Conservation (phyloP, 1,140 invertebrate species). For the Cephus cinctus region DNA sequence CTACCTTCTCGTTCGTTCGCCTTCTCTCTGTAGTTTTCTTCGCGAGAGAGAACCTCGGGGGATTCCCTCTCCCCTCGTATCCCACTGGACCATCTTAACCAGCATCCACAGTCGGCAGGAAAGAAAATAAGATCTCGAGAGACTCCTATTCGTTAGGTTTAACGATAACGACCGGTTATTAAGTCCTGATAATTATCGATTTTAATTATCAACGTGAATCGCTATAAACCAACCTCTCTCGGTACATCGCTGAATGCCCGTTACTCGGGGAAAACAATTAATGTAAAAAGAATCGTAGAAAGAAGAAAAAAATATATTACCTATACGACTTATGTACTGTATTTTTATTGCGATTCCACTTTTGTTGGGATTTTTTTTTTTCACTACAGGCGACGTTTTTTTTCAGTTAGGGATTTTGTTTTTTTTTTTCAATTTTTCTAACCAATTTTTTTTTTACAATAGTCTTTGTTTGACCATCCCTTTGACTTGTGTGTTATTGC, state of each 20-base stretch:
- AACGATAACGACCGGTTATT: conserved; percentile 49
- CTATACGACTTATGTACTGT: too few species aligned
- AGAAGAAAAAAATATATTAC: too few species aligned
- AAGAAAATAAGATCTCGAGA: conserved; percentile 12
- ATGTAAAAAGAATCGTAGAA: too few species aligned
- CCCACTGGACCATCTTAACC: too few species aligned
- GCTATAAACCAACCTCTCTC: not conserved
- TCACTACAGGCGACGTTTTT: not conserved
- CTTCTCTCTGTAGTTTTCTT: too few species aligned
- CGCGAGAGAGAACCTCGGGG: too few species aligned
- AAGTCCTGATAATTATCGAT: conserved; percentile 49
- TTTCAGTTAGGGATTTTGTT: not conserved
- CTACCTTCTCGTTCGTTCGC: too few species aligned
- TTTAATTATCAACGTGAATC: conserved; percentile 42
- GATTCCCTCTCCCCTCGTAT: too few species aligned
- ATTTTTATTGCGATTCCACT: too few species aligned
- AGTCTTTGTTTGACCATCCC: not conserved
- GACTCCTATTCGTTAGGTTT: conserved; percentile 33
- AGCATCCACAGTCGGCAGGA: too few species aligned
- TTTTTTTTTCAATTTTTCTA: not conserved
- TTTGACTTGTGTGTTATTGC: not conserved
- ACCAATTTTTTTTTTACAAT: not conserved
- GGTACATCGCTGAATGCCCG: not conserved
- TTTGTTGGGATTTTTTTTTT: not conserved
- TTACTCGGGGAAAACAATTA: too few species aligned